phyloP scores from a whole-genome alignment of 2,888 invertebrate genomes.

The Eucera pruinosa region DNA sequence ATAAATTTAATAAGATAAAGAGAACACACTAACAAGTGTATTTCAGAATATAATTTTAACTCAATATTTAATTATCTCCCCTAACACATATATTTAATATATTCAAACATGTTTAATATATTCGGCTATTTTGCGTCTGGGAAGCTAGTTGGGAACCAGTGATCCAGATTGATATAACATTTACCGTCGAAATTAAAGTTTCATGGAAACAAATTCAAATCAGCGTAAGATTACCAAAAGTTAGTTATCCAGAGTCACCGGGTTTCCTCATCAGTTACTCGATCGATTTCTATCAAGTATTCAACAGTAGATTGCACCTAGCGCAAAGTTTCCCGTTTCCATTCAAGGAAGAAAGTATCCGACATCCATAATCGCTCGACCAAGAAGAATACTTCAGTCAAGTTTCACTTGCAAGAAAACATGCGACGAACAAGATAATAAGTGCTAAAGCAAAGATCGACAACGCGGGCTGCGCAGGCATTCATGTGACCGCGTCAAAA shows the following conservation, averaged over 20 bases:
- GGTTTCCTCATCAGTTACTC: not conserved
- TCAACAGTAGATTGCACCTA: slow-evolving; percentile 9
- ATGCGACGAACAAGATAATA: no score
- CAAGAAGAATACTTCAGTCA: not conserved
- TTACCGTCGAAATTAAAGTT: not conserved
- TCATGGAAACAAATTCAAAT: not conserved
- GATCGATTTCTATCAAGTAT: slow-evolving; percentile 31
- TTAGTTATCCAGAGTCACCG: not conserved
- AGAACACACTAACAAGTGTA: no score
- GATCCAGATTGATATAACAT: not conserved
- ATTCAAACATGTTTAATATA: no score
- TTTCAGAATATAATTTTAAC: no score
- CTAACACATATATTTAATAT: no score
- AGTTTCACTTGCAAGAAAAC: not conserved
- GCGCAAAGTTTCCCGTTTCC: not conserved
- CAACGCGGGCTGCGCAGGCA: no score
- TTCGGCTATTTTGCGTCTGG: no score
- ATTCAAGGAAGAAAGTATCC: not conserved
- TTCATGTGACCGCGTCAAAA: no score
- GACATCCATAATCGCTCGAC: not conserved
- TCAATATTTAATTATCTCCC: no score
- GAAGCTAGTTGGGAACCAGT: no score
- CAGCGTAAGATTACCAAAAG: not conserved
- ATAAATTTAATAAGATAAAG: no score
- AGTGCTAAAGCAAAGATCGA: no score